Percentiles rank a stretch among this genome's conserved stretches.
These are phyloP conservation scores for Perithous albicinctus DNA, from an alignment of 2,888 invertebrate genomes.

Conservation along the genomic window DNA sequence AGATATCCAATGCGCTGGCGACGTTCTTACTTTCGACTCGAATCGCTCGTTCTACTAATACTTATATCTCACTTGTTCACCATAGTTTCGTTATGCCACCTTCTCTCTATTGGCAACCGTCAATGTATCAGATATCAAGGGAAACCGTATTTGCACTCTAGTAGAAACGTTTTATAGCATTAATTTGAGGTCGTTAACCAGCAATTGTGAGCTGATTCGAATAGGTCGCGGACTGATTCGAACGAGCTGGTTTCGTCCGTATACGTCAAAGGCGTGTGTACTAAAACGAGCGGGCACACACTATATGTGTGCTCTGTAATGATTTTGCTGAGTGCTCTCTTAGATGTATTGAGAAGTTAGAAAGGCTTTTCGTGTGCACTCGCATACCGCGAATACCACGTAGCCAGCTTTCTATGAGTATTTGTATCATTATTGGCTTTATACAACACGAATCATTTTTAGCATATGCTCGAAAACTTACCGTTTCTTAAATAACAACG, in stretches of 20 bases:
- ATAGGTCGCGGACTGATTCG: slow-evolving; percentile 70
- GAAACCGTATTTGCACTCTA: slow-evolving; percentile 27
- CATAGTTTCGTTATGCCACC: not conserved
- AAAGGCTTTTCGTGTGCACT: slow-evolving; percentile 60
- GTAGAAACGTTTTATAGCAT: slow-evolving; percentile 62
- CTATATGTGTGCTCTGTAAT: slow-evolving; percentile 47
- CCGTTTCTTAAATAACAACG: not conserved
- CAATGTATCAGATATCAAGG: slow-evolving; percentile 31
- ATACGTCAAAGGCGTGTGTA: slow-evolving; percentile 14
- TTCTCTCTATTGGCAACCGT: slow-evolving; percentile 12
- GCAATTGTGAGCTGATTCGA: slow-evolving; percentile 63
- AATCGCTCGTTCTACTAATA: slow-evolving; percentile 46
- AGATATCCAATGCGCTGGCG: slow-evolving; percentile 60
- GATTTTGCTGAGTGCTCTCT: slow-evolving; percentile 46
- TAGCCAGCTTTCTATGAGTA: slow-evolving; percentile 13
- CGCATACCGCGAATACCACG: slow-evolving; percentile 30
- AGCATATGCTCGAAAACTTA: not conserved
- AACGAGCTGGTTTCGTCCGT: slow-evolving; percentile 61
- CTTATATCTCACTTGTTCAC: not conserved
- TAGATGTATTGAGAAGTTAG: slow-evolving; percentile 60
- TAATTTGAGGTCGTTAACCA: slow-evolving; percentile 64
- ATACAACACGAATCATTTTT: not conserved
- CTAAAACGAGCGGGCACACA: too few relatives aligned
- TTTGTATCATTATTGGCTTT: not conserved
- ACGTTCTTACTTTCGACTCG: slow-evolving; percentile 62